Percentiles rank a stretch among this genome's conserved stretches.
Conservation (phyloP, 2,888 invertebrate species). For the Achlya flavicornis region DNA sequence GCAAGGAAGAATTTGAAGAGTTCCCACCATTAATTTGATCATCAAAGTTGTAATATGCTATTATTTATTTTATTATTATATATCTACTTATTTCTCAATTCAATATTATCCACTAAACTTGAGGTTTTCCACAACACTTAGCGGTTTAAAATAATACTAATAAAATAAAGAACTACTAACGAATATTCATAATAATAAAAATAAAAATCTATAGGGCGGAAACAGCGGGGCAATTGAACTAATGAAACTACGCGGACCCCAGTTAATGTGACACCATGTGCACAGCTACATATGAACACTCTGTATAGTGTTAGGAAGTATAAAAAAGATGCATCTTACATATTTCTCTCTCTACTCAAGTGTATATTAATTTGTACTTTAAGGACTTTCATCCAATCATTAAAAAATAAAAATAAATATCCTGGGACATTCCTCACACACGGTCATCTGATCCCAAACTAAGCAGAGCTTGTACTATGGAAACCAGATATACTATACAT, state of each 20-base stretch:
- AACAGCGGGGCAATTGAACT: conserved; percentile 46
- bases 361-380: no score
- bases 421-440: no score
- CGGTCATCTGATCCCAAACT: no score
- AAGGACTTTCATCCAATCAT: no score
- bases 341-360: no score
- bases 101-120: not conserved
- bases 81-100: not conserved
- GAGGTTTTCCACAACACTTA: not conserved
- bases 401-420: no score
- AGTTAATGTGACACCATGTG: conserved; percentile 37
- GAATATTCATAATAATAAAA: conserved; percentile 39
- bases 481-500: no score
- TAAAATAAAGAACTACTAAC: conserved; percentile 17
- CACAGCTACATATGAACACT: conserved; percentile 9
- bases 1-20: no score
- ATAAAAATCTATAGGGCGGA: conserved; percentile 57
- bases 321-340: not conserved
- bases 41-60: no score
- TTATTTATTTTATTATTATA: no score
- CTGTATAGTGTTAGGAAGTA: not conserved
- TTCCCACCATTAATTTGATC: no score
- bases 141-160: not conserved
- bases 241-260: conserved; percentile 48
- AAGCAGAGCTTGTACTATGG: no score